Evolutionary conservation across 2,888 invertebrate species (phyloP).

Genomic region (Tiliacea citrago): DNA sequence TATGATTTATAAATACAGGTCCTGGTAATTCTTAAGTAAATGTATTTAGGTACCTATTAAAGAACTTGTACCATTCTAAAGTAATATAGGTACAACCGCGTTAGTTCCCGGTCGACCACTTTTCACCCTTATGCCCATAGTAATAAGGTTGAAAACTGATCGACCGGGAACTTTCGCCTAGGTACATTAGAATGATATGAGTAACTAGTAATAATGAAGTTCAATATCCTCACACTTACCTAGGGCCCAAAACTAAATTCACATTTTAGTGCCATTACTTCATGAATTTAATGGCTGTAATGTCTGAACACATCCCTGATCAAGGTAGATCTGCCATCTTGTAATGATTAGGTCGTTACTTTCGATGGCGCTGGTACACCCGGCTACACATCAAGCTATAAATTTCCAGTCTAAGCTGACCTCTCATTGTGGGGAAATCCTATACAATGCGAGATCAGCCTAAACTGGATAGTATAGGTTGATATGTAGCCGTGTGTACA

Average conservation of each 20-base stretch:
- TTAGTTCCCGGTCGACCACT: too few species aligned
- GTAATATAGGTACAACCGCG: constrained; percentile 11
- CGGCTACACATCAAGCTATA: too few species aligned
- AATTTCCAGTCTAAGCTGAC: too few species aligned
- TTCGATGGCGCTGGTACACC: not conserved
- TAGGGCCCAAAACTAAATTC: constrained; percentile 32
- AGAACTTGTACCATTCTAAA: constrained; percentile 30
- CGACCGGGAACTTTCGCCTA: too few species aligned
- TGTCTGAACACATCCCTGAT: constrained; percentile 10
- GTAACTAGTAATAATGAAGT: constrained; percentile 3
- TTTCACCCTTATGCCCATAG: too few species aligned
- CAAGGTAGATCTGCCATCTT: constrained; percentile 33
- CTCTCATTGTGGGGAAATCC: too few species aligned
- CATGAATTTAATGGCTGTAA: constrained; percentile 13
- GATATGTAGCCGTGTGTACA: too few species aligned
- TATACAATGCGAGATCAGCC: too few species aligned
- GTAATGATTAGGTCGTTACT: constrained; percentile 14
- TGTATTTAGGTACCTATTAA: constrained; percentile 28
- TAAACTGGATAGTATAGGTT: not conserved
- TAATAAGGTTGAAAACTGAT: too few species aligned
- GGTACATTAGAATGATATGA: constrained; percentile 31
- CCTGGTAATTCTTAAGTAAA: constrained; percentile 36
- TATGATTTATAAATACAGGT: constrained; percentile 30
- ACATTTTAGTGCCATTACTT: constrained; percentile 34
- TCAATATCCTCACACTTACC: constrained; percentile 25